Percentiles rank a stretch among this genome's conserved stretches.
These are phyloP conservation scores for Tineola bisselliella DNA, from an alignment of 2,888 invertebrate species.

Conservation along the genomic window DNA sequence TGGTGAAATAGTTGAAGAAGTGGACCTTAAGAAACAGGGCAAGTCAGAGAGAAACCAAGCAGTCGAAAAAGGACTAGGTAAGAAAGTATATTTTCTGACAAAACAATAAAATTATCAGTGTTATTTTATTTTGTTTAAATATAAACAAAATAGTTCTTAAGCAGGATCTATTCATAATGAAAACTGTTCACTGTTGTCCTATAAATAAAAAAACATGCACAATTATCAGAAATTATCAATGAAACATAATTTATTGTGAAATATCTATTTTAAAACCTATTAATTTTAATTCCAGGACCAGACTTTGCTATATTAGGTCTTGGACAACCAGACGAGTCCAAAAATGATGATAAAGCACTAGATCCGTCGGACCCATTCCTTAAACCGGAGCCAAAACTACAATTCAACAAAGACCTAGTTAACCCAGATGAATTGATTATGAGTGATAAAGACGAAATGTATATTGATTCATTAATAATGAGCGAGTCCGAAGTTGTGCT, in stretches of 20 bases:
- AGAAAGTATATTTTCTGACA: slow-evolving; percentile 5
- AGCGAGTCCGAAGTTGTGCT: slow-evolving; percentile 80
- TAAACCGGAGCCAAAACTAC: slow-evolving; percentile 43
- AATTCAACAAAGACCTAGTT: slow-evolving; percentile 37
- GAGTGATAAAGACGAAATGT: slow-evolving; percentile 86
- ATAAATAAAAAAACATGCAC: no score
- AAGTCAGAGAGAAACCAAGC: slow-evolving; percentile 23
- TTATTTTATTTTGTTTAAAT: no score
- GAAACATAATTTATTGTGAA: not conserved
- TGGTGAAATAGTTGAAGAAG: slow-evolving; percentile 42
- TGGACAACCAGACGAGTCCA: slow-evolving; percentile 42
- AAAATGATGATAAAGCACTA: slow-evolving; percentile 15
- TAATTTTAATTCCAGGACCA: slow-evolving; percentile 71
- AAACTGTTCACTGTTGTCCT: no score
- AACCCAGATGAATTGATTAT: slow-evolving; percentile 70
- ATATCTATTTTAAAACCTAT: not conserved
- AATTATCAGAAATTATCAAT: no score
- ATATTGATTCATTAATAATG: slow-evolving; percentile 88
- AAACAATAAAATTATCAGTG: no score
- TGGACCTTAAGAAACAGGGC: slow-evolving; percentile 21
- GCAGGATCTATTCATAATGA: no score
- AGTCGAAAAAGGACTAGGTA: slow-evolving; percentile 47
- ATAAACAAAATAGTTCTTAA: no score
- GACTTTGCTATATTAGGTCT: slow-evolving; percentile 84
- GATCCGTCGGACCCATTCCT: slow-evolving; percentile 31